A percentile compares a stretch with the other conserved stretches of the same genome.
Evolutionary conservation across 2,113 vertebrate species (phyloP).

Genomic region (Capreolus pygargus): DNA sequence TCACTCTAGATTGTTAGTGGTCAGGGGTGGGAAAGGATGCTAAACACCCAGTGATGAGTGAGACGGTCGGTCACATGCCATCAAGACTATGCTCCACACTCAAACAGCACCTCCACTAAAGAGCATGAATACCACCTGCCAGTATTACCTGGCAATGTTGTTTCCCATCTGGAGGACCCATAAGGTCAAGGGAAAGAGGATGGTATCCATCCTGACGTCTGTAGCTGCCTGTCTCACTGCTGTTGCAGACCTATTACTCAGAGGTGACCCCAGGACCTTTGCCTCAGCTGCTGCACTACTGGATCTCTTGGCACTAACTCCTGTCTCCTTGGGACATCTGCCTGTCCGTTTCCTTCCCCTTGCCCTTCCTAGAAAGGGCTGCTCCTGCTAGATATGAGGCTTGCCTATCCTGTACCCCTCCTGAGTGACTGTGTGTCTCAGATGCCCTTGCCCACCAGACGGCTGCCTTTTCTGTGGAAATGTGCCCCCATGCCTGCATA

Average conservation of each 20-base stretch:
- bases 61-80: background rate
- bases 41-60: background rate
- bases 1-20: background rate
- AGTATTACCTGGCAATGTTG: background rate
- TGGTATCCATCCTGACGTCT: background rate
- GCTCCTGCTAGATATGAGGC: background rate
- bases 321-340: background rate
- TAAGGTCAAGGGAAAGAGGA: background rate
- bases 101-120: background rate
- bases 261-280: background rate
- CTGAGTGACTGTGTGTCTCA: background rate
- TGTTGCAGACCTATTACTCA: background rate
- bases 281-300: background rate
- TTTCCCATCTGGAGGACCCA: background rate
- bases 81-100: background rate
- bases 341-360: background rate
- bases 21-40: background rate
- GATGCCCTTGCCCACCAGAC: background rate
- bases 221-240: background rate
- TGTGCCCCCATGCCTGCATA: conserved; percentile 45
- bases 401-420: background rate
- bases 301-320: background rate
- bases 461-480: background rate
- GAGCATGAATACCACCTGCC: background rate
- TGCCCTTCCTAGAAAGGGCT: background rate